These are phyloP conservation scores for Steatocranus sp. DNA, from an alignment of 2,797 vertebrate genomes.

Conservation along the genomic window DNA sequence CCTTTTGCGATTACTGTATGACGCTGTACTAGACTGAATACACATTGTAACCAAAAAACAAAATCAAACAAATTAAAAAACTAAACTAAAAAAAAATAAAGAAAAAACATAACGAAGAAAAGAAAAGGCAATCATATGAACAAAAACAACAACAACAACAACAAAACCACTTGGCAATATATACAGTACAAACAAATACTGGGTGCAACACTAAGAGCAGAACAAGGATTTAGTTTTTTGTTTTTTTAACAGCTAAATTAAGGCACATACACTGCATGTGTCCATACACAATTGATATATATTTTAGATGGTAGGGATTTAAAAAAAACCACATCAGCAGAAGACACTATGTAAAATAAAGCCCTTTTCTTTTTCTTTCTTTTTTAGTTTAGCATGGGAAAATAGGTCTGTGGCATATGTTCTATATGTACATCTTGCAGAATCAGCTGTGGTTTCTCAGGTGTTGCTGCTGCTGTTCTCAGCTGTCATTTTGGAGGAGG, in stretches of 20 bases:
- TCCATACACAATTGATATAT: neutral
- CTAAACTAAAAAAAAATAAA: neutral
- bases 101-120: neutral
- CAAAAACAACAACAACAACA: neutral
- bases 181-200: neutral
- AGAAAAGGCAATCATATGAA: neutral
- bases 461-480: conserved; percentile 81
- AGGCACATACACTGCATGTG: neutral
- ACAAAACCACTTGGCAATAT: neutral
- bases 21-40: neutral
- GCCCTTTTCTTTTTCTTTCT: neutral
- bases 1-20: neutral
- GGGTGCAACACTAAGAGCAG: neutral
- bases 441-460: conserved; percentile 50
- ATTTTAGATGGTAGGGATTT: neutral
- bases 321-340: neutral
- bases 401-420: neutral
- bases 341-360: neutral
- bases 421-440: neutral
- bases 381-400: neutral
- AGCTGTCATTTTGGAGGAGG: conserved; percentile 68
- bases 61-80: neutral
- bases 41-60: neutral
- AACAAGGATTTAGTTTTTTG: neutral
- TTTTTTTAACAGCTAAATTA: neutral